A percentile compares a stretch with the other conserved stretches of the same genome.
phyloP scores from a whole-genome alignment of 2,113 vertebrate genomes.

The Scophthalmus maximus region DNA sequence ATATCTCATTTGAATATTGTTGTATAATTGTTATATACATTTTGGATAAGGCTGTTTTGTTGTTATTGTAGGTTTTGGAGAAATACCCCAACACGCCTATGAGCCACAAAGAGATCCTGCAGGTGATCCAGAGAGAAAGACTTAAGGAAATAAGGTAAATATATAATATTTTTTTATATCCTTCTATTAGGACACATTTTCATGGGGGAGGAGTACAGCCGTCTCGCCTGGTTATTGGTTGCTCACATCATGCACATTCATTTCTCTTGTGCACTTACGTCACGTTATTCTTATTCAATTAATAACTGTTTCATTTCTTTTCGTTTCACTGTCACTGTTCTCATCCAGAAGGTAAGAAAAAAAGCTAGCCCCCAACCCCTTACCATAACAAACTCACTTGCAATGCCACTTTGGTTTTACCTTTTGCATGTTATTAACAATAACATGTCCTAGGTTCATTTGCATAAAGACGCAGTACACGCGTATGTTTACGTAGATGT shows the following conservation, averaged over 20 bases:
- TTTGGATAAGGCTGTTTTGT: slow-evolving; percentile 2
- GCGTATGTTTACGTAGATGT: neutral
- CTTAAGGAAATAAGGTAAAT: slow-evolving; percentile 97
- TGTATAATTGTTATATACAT: neutral
- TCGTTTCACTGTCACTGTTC: slow-evolving; percentile 82
- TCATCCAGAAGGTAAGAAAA: slow-evolving; percentile 88
- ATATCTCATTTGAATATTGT: no score
- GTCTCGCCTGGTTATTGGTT: slow-evolving; percentile 18
- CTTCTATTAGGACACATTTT: slow-evolving; percentile 10
- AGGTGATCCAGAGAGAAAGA: slow-evolving; percentile 97
- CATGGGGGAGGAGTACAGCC: neutral
- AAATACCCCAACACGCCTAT: slow-evolving; percentile 98
- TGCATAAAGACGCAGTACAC: slow-evolving; percentile 32
- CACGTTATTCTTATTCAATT: slow-evolving; percentile 47
- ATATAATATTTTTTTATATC: neutral
- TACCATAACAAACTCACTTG: slow-evolving; percentile 71
- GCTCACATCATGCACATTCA: slow-evolving; percentile 33
- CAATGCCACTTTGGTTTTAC: slow-evolving; percentile 52
- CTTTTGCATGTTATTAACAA: slow-evolving; percentile 82
- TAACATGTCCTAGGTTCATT: slow-evolving; percentile 58
- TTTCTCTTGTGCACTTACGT: slow-evolving; percentile 45
- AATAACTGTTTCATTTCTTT: slow-evolving; percentile 81
- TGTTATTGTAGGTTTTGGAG: slow-evolving; percentile 90
- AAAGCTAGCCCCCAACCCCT: slow-evolving; percentile 50
- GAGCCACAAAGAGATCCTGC: slow-evolving; percentile 99